Evolutionary conservation across 2,888 invertebrate genomes (phyloP).

Genomic region (Prosopocoilus inquinatus): DNA sequence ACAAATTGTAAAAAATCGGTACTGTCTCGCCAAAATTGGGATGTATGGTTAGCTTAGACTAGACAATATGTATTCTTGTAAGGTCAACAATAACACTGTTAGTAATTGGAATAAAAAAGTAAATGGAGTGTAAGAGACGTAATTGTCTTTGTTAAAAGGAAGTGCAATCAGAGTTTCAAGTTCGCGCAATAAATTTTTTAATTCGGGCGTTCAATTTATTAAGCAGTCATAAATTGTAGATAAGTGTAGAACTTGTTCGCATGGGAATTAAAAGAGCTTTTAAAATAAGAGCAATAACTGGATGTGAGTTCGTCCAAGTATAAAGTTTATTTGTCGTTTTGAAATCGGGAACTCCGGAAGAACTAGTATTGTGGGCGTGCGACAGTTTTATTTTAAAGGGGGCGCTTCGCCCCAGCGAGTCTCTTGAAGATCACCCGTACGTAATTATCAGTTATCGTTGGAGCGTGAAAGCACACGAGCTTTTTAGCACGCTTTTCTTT

Average conservation of each 20-base stretch:
- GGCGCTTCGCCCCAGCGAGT: conserved; percentile 40
- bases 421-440: conserved; percentile 52
- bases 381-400: conserved; percentile 48
- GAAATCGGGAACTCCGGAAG: conserved; percentile 36
- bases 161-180: neutral
- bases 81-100: neutral
- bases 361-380: conserved; percentile 45
- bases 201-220: conserved; percentile 23
- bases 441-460: conserved; percentile 52
- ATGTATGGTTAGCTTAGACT: too few relatives aligned
- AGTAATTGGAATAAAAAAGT: conserved; percentile 14
- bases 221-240: conserved; percentile 50
- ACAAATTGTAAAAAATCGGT: too few relatives aligned
- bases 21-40: too few relatives aligned
- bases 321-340: conserved; percentile 49
- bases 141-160: neutral
- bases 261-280: conserved; percentile 39
- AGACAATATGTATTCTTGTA: too few relatives aligned
- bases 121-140: neutral
- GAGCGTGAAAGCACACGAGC: conserved; percentile 48
- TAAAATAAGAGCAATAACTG: conserved; percentile 47
- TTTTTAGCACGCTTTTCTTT: conserved; percentile 49
- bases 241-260: conserved; percentile 44
- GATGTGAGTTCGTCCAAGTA: conserved; percentile 46
- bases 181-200: neutral